phyloP scores from a whole-genome alignment of 2,797 vertebrate genomes.

The Sebastiscus tertius region DNA sequence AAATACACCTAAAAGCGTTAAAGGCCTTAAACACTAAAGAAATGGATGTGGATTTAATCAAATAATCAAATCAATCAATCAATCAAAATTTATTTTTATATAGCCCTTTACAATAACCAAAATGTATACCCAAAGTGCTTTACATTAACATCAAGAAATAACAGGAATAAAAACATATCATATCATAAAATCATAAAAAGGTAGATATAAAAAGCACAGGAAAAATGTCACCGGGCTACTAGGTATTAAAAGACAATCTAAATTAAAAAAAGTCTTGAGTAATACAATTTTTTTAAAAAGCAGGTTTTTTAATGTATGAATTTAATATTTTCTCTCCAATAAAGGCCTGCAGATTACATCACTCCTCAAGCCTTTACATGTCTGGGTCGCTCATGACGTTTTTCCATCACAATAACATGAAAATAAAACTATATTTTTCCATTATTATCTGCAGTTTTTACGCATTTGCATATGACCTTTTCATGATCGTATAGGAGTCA shows the following conservation, averaged over 20 bases:
- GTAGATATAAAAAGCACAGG: no score
- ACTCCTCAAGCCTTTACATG: not conserved
- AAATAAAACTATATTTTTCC: not conserved
- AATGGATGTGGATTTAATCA: not conserved
- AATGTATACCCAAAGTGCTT: no score
- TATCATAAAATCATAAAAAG: no score
- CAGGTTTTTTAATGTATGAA: not conserved
- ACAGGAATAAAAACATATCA: no score
- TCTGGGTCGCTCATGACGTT: fast-evolving
- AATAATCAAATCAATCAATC: no score
- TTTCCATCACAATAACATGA: not conserved
- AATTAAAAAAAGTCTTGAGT: no score
- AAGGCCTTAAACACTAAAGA: not conserved
- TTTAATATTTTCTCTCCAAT: not conserved
- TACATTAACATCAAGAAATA: no score
- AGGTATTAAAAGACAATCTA: no score
- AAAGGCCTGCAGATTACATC: not conserved
- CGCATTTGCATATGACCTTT: not conserved
- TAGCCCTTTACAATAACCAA: no score
- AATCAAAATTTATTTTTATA: no score
- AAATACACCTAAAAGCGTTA: not conserved
- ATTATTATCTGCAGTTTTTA: not conserved
- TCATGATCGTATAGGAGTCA: not conserved
- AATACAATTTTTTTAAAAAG: not conserved
- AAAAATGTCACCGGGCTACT: no score